phyloP scores from a whole-genome alignment of 2,113 vertebrate genomes.

The Sapajus apella region DNA sequence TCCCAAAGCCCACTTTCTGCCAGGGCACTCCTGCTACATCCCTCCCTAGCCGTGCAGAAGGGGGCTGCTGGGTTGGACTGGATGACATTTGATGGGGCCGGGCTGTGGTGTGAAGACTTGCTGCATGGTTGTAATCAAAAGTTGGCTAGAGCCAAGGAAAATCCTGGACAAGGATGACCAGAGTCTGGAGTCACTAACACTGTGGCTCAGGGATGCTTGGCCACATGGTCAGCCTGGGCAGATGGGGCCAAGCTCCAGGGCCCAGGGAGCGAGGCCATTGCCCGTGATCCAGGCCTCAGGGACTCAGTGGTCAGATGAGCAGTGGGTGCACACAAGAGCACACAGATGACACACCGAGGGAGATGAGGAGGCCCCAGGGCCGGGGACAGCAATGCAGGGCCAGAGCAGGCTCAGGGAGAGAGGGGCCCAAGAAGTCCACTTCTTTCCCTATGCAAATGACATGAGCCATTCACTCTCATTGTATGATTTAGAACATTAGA shows the following conservation, averaged over 20 bases:
- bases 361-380: too few relatives aligned
- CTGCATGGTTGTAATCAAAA: not conserved
- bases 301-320: accelerated
- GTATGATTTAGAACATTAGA: not conserved
- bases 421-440: not conserved
- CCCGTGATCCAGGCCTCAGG: not conserved
- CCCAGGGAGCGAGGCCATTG: not conserved
- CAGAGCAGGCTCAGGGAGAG: not conserved
- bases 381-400: not conserved
- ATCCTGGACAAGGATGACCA: not conserved
- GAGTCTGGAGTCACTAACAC: not conserved
- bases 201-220: not conserved
- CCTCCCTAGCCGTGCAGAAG: not conserved
- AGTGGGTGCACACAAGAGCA: not conserved
- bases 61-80: not conserved
- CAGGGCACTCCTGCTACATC: not conserved
- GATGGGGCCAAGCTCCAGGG: too few relatives aligned
- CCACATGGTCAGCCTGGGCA: not conserved
- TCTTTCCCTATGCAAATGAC: not conserved
- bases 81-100: too few relatives aligned
- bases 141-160: not conserved
- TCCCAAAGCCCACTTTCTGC: not conserved
- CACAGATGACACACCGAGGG: not conserved
- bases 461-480: not conserved
- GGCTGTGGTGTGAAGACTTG: not conserved